A percentile compares a stretch with the other conserved stretches of the same genome.
Evolutionary conservation across 2,888 invertebrate genomes (phyloP).

Genomic region (Notodonta ziczac): DNA sequence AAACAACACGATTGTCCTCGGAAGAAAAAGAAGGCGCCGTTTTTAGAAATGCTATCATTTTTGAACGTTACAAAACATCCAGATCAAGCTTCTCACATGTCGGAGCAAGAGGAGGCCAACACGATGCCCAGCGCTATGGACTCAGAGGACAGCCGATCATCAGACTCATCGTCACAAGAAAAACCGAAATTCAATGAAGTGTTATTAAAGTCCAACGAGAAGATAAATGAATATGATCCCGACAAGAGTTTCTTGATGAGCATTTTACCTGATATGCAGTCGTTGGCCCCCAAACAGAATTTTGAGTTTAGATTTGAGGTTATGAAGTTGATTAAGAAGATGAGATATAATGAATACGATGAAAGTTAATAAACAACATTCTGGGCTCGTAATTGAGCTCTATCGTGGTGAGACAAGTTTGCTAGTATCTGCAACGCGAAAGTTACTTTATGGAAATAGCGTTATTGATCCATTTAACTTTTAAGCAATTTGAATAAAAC

Average conservation of each 20-base stretch:
- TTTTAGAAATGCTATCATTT: constrained; percentile 1
- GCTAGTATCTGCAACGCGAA: no score
- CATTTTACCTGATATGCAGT: constrained; percentile 6
- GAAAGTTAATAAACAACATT: not conserved
- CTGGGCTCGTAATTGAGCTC: no score
- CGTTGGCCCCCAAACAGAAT: not conserved
- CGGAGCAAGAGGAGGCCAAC: not conserved
- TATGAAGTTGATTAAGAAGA: not conserved
- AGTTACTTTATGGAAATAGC: no score
- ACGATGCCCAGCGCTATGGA: not conserved
- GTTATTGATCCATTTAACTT: no score
- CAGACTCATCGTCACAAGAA: not conserved
- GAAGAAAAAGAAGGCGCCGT: not conserved
- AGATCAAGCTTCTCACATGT: not conserved
- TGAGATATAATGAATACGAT: constrained; percentile 1
- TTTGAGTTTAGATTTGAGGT: constrained; percentile 5
- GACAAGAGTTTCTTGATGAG: constrained; percentile 4
- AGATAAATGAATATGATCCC: not conserved
- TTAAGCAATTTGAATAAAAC: no score
- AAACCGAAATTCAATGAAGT: not conserved
- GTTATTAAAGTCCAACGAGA: not conserved
- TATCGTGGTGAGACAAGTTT: no score
- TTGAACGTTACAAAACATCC: not conserved
- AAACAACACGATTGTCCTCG: not conserved
- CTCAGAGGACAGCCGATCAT: not conserved